Base-by-base conservation (phyloP, 35 echinoderm and acorn worm genomes). In the Ophiothrix spiculata region DNA sequence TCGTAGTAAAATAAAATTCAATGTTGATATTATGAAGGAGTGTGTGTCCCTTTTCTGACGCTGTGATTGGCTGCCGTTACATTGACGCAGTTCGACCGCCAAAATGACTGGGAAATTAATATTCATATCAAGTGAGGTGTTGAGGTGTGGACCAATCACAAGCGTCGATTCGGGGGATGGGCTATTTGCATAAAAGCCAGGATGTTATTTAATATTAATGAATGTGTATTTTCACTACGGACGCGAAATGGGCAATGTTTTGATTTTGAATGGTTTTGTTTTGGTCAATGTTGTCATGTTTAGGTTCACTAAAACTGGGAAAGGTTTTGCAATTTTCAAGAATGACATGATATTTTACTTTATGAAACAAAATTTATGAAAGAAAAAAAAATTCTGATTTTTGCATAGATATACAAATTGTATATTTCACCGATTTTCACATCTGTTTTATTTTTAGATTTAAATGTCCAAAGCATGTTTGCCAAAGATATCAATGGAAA, bases 181-280 rank as follows among this genome's bases (percentile, higher is more conserved):
- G 60, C 60, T 69, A 69, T 69, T 69, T 69, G 60, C 60, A 69
- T 69, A 69, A 69, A n/a, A 69, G 1, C 60, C 60, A 6, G 60
- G 4, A 69, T 69, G 60, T 69, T n/a, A 49, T 49, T 49, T 19
- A 49, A 49, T 49, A 49, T 49, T 49, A 6, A 49, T 49, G 6
- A 49, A 49, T 49, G 42, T 10, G 19, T 49, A 10, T 49, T 10
- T 10, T 49, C 6, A 49, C 6, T 19, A 49, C 6, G 42, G 42
- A 49, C 42, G 42, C 19, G 19, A 49, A 49, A 49, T 49, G 6
- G 42, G 42, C 42, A 49, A 69, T 69, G 8, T 69, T 69, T n/a
- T 69, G 60, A 10, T 69, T 69, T 69, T 69, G 60, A n/a, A 25
- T 6, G 8, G 4, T 15, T 69, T 4, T 69, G 4, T 69, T 54